phyloP scores from a whole-genome alignment of 37 sponge, comb jelly and placozoan genomes.

The Hormiphora californensis region DNA sequence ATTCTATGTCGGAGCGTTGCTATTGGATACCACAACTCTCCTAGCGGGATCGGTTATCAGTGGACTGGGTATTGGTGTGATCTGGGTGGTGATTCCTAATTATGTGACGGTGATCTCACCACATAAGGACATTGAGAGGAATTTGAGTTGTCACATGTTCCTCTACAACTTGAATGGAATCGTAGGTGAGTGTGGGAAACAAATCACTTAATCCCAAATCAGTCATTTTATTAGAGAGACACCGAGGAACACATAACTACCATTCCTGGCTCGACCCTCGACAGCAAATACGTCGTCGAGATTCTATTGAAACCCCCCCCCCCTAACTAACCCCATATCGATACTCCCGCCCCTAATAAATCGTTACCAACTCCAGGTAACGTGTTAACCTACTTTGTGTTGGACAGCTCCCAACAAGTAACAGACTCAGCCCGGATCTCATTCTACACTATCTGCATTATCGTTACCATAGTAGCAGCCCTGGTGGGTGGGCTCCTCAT shows the following conservation, averaged over 20 bases:
- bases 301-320: no score
- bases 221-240: no score
- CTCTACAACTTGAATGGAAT: conserved; percentile 50
- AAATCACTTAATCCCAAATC: no score
- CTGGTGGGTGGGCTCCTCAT: neutral
- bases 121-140: conserved; percentile 27
- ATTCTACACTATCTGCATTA: neutral
- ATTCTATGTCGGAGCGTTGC: neutral
- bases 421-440: neutral
- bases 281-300: no score
- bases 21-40: neutral
- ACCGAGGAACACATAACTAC: no score
- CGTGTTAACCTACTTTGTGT: neutral
- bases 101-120: neutral
- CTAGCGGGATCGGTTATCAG: neutral
- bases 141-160: conserved; percentile 24
- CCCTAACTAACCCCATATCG: no score
- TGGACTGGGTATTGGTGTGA: neutral
- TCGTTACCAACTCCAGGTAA: conserved; percentile 1
- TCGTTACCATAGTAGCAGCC: neutral
- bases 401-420: neutral
- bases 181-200: neutral
- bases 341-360: no score
- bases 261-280: no score
- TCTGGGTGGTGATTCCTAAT: conserved; percentile 37